phyloP scores from a whole-genome alignment of 2,113 vertebrate genomes.

The Nothocercus nigrocapillus region DNA sequence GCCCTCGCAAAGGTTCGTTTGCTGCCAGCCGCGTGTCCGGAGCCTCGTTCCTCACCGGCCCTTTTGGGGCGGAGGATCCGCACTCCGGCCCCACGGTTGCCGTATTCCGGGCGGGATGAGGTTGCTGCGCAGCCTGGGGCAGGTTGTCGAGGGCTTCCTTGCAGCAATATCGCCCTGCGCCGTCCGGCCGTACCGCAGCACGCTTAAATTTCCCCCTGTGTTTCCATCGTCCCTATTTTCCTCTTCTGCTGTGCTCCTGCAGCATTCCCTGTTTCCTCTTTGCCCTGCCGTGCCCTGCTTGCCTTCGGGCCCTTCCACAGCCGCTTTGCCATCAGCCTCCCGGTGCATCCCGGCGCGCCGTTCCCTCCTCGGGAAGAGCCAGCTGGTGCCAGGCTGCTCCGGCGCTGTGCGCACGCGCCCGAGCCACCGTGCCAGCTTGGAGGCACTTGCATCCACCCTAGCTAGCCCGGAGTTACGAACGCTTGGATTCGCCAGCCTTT shows the following conservation, averaged over 20 bases:
- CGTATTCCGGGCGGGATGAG: background rate
- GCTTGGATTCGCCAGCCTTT: constrained; percentile 22
- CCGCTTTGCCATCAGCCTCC: background rate
- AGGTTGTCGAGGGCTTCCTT: background rate
- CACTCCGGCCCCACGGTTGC: background rate
- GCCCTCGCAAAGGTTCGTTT: constrained; percentile 33
- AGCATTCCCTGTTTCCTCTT: background rate
- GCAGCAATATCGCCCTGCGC: background rate
- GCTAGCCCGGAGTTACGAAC: background rate
- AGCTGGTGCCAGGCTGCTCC: constrained; percentile 25
- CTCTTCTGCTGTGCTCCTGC: background rate
- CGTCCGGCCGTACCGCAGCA: background rate
- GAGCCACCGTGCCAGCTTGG: background rate
- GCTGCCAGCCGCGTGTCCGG: constrained; percentile 24
- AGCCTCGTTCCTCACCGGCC: background rate
- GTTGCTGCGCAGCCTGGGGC: background rate
- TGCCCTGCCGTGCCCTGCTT: background rate
- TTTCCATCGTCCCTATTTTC: background rate
- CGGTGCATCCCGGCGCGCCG: background rate
- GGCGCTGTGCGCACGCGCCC: background rate
- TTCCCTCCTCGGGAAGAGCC: background rate
- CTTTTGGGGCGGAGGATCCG: background rate
- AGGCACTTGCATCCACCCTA: background rate
- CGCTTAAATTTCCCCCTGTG: background rate
- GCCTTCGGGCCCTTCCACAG: background rate